Base-by-base conservation (phyloP, 2,113 vertebrate species). In the Mungos mungo region DNA sequence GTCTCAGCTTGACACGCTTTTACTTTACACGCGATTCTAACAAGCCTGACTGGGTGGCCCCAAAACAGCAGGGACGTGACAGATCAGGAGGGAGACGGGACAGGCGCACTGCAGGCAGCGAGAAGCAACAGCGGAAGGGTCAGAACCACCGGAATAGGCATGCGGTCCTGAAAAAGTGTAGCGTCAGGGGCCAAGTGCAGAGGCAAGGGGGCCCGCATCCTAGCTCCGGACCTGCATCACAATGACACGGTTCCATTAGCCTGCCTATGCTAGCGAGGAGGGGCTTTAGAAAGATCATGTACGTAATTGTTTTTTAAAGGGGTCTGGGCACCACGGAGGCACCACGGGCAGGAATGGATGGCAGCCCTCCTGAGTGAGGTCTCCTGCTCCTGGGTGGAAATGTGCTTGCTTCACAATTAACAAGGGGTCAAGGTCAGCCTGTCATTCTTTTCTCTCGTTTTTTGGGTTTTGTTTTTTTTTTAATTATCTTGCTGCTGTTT, bases 401-500 rank as follows among this genome's bases (percentile, higher is more conserved):
- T 6, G 31, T 19, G 25, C 77, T 21, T 15, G 76, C 45, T 68
- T 80, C 57, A 35, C 47, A 65, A 54, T 54, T 81, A n/a, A 65
- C 52, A 47, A 81, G 52, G 8, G 41, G 29, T 18, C n/a, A 38
- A 66, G 54, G 82, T 5, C 33, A 0, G 33, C n/a, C 33, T 47
- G 74, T 50, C 7, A 0, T 15, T 57, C 5, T 47, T 38, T 35
- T 33, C 23, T 33, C 41, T 50, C 21, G 14, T 29, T 71, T 68
- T 47, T 8, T 11, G 38, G 38, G 38, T 63, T 19, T 65, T 5
- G 11, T 65, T 27, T 65, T 65, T 29, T 29, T 90, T 96, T 35
- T 88, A 93, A 95, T 69, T 57, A 74, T 25, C 66, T 54, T 71
- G 47, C 92, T 93, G 72, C 76, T 63, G 45, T 82, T 95, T 57